Percentiles rank a stretch among this genome's conserved stretches.
phyloP scores from a whole-genome alignment of 1,140 invertebrate species.

The Zaprionus africanus region DNA sequence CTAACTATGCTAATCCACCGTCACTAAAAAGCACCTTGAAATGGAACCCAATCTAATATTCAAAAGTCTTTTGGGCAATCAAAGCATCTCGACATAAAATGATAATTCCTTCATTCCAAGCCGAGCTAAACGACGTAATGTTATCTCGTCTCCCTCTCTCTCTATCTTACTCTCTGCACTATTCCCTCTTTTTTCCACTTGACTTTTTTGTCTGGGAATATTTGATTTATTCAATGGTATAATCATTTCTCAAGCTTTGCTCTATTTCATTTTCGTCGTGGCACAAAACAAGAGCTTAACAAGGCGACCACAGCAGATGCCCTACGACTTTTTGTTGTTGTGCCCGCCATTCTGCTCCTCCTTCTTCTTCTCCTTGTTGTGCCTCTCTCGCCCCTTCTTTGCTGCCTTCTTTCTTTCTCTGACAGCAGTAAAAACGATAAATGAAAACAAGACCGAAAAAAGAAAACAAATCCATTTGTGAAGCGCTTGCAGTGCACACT shows the following conservation, averaged over 20 bases:
- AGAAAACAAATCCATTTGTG: slow-evolving; percentile 59
- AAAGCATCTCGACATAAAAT: slow-evolving; percentile 5
- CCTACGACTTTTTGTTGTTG: slow-evolving; percentile 15
- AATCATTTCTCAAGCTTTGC: slow-evolving; percentile 40
- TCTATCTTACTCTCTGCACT: background rate
- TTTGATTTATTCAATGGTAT: slow-evolving; percentile 46
- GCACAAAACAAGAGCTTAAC: slow-evolving; percentile 43
- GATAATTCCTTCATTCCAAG: slow-evolving; percentile 15
- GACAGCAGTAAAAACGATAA: slow-evolving; percentile 26
- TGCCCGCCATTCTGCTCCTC: background rate
- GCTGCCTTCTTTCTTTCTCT: slow-evolving; percentile 6
- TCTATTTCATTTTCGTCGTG: slow-evolving; percentile 36
- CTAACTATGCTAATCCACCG: background rate
- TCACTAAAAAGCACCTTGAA: background rate
- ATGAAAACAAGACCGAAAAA: slow-evolving; percentile 20
- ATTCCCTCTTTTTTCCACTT: background rate
- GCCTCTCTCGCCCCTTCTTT: background rate
- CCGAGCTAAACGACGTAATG: slow-evolving; percentile 28
- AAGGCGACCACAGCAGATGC: slow-evolving; percentile 36
- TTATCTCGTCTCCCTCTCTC: slow-evolving; percentile 2
- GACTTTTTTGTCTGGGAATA: slow-evolving; percentile 14
- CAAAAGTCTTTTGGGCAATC: slow-evolving; percentile 7
- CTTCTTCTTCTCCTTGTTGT: background rate
- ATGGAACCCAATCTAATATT: background rate
- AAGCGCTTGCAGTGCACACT: slow-evolving; percentile 27